A percentile compares a stretch with the other conserved stretches of the same genome.
These are phyloP conservation scores for Ophion slaviceki DNA, from an alignment of 2,888 invertebrate species.

Conservation along the genomic window DNA sequence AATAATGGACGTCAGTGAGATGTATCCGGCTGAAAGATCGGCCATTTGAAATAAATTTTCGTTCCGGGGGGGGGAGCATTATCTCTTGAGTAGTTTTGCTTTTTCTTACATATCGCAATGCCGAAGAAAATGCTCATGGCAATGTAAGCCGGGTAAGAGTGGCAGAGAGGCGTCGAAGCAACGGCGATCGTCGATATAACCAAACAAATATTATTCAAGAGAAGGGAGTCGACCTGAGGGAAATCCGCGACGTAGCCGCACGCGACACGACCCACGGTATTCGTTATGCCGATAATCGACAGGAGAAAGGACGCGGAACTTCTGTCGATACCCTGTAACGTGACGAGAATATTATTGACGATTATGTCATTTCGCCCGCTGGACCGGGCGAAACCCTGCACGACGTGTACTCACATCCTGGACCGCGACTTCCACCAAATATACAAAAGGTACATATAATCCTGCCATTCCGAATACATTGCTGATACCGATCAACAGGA, in stretches of 20 bases:
- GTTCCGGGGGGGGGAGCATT: no score
- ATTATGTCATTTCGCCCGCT: not conserved
- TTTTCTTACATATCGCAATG: conserved; percentile 92
- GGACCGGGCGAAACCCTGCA: not conserved
- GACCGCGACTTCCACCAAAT: conserved; percentile 93
- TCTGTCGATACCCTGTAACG: conserved; percentile 88
- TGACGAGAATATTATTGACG: not conserved
- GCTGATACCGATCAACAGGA: conserved; percentile 95
- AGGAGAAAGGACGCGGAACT: conserved; percentile 90
- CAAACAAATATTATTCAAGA: conserved; percentile 97
- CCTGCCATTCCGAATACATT: conserved; percentile 99
- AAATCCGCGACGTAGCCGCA: conserved; percentile 97
- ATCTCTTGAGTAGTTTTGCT: not conserved
- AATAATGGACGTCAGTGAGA: conserved; percentile 98
- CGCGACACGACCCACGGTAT: conserved; percentile 95
- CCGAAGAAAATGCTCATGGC: conserved; percentile 95
- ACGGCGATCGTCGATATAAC: conserved; percentile 95
- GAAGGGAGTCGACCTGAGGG: conserved; percentile 94
- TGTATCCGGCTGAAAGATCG: conserved; percentile 92
- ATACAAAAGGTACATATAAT: conserved; percentile 98
- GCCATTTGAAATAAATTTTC: not conserved
- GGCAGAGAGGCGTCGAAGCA: conserved; percentile 93
- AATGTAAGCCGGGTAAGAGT: conserved; percentile 90
- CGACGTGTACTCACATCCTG: conserved; percentile 86
- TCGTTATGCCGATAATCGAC: conserved; percentile 96